Evolutionary conservation across 2,113 vertebrate species (phyloP).

Genomic region (Paradisaea rubra): DNA sequence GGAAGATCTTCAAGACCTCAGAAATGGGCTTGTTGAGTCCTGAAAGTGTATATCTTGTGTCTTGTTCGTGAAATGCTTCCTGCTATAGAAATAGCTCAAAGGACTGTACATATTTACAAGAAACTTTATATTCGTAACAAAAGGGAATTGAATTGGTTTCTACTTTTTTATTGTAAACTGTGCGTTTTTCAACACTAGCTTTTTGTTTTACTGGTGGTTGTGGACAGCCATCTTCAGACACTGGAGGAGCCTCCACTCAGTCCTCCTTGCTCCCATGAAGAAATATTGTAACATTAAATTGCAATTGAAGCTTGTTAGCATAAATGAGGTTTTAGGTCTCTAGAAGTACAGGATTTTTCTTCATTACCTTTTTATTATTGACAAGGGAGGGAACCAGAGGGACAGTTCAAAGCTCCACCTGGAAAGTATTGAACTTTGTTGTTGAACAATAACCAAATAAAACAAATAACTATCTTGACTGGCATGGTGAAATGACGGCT

Average conservation of each 20-base stretch:
- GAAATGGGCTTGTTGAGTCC: slow-evolving; percentile 65
- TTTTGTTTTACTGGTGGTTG: slow-evolving; percentile 72
- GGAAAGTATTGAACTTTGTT: slow-evolving; percentile 67
- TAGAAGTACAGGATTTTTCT: slow-evolving; percentile 69
- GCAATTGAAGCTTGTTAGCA: slow-evolving; percentile 63
- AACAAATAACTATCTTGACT: slow-evolving; percentile 61
- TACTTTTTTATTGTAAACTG: slow-evolving; percentile 88
- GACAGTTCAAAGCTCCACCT: slow-evolving; percentile 54
- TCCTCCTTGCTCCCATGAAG: slow-evolving; percentile 67
- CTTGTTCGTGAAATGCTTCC: slow-evolving; percentile 78
- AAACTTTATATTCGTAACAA: slow-evolving; percentile 87
- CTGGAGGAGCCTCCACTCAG: slow-evolving; percentile 50
- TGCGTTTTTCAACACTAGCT: slow-evolving; percentile 78
- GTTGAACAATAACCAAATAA: slow-evolving; percentile 76
- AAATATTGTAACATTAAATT: slow-evolving; percentile 55
- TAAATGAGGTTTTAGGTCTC: slow-evolving; percentile 66
- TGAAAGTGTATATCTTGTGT: slow-evolving; percentile 67
- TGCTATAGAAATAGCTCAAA: slow-evolving; percentile 78
- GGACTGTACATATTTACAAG: slow-evolving; percentile 85
- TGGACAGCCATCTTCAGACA: slow-evolving; percentile 62
- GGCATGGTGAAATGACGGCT: slow-evolving; percentile 47
- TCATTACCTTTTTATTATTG: slow-evolving; percentile 75
- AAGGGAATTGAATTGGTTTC: slow-evolving; percentile 82
- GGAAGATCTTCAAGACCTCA: slow-evolving; percentile 69
- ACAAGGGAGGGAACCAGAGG: slow-evolving; percentile 58